Percentiles rank a stretch among this genome's conserved stretches.
Conservation (phyloP, 1,140 invertebrate genomes). For the Polypedilum vanderplanki region DNA sequence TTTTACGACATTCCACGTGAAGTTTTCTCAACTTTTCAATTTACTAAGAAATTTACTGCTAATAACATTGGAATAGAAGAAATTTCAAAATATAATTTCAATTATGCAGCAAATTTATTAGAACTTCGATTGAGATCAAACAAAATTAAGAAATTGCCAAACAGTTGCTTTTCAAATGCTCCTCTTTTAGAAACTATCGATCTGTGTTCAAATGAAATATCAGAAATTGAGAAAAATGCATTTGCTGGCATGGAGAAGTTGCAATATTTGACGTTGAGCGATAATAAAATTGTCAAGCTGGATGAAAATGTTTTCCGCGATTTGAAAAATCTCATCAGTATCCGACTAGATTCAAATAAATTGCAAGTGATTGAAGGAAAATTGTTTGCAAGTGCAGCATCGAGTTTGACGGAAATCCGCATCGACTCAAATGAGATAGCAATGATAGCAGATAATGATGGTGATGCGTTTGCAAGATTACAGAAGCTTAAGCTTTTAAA, state of each 20-base stretch:
- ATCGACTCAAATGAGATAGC: slow-evolving; percentile 17
- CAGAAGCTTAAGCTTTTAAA: not conserved
- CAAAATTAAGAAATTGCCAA: not conserved
- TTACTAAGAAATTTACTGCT: not conserved
- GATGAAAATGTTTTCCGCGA: slow-evolving; percentile 14
- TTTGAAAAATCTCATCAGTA: not conserved
- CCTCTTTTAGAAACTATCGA: not conserved
- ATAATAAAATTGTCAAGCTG: not conserved
- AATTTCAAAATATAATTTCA: not conserved
- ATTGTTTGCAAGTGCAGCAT: not conserved
- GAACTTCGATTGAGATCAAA: slow-evolving; percentile 4
- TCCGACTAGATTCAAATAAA: slow-evolving; percentile 20
- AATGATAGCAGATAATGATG: not conserved
- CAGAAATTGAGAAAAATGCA: not conserved
- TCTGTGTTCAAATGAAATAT: not conserved
- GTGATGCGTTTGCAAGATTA: not conserved
- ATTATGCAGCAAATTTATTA: not conserved
- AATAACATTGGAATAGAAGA: slow-evolving; percentile 14
- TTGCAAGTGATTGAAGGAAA: slow-evolving; percentile 16
- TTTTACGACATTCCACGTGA: not conserved
- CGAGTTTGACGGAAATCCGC: slow-evolving; percentile 8
- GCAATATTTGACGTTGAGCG: not conserved
- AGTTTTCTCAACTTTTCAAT: not conserved
- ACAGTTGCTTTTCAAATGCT: not conserved
- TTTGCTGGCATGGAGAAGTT: not conserved